Evolutionary conservation across 2,113 vertebrate genomes (phyloP).

Genomic region (Panthera leo): DNA sequence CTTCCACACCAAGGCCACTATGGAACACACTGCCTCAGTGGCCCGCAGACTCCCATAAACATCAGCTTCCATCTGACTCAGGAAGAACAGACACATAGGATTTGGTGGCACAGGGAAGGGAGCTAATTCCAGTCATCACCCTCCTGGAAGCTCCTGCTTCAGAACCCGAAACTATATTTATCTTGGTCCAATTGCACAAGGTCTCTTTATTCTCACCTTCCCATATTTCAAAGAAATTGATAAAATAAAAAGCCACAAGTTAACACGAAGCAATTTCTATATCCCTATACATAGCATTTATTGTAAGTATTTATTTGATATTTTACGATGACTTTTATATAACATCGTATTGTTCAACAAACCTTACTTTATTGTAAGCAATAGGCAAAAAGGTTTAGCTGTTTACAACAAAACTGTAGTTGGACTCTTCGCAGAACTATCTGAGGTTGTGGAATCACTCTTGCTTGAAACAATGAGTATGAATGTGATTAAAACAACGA

Average conservation of each 20-base stretch:
- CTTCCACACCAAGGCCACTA: background rate
- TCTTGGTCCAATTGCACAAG: background rate
- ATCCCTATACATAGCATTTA: background rate
- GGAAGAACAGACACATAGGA: background rate
- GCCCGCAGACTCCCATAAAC: too few relatives aligned
- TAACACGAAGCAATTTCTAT: background rate
- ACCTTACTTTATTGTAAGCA: background rate
- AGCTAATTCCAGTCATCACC: background rate
- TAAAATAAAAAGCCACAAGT: background rate
- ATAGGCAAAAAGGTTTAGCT: background rate
- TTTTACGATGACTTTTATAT: background rate
- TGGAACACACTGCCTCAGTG: background rate
- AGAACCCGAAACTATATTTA: background rate
- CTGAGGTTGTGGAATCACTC: background rate
- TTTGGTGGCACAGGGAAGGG: background rate
- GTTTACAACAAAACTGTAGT: background rate
- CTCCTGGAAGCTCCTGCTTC: background rate
- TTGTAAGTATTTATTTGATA: background rate
- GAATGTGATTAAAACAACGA: background rate
- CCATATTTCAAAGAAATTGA: background rate
- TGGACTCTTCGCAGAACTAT: background rate
- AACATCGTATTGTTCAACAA: background rate
- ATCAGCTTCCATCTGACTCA: background rate
- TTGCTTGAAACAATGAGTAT: background rate
- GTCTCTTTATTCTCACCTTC: background rate